These are phyloP conservation scores for Carduelis carduelis DNA, from an alignment of 2,797 vertebrate species.

Conservation along the genomic window DNA sequence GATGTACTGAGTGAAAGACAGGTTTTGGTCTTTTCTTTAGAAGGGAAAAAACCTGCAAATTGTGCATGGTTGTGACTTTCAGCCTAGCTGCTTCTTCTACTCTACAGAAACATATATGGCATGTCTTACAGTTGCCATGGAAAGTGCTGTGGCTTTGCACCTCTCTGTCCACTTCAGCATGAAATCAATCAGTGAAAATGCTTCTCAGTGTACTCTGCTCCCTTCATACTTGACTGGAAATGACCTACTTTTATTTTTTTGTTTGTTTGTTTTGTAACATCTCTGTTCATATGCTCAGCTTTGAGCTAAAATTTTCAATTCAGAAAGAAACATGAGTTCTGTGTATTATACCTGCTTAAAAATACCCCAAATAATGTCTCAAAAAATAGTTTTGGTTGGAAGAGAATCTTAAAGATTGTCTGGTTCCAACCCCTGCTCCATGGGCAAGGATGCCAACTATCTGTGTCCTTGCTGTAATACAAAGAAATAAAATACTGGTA, in stretches of 20 bases:
- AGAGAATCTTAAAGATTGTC: not conserved
- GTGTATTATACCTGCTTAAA: accelerated
- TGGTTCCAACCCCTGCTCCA: not conserved
- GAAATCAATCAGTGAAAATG: not conserved
- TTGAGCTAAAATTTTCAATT: not conserved
- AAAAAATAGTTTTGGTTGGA: not conserved
- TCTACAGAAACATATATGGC: not conserved
- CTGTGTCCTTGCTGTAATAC: not conserved
- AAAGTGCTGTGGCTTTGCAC: not conserved
- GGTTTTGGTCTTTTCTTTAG: not conserved
- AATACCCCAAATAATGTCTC: not conserved
- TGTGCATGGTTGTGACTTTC: not conserved
- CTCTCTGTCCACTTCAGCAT: not conserved
- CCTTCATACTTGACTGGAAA: not conserved
- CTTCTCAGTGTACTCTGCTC: not conserved
- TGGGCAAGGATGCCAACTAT: not conserved
- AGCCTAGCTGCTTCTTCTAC: not conserved
- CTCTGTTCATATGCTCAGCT: not conserved
- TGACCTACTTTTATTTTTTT: not conserved
- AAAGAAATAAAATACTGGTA: not conserved
- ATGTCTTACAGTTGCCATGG: not conserved
- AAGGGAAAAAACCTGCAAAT: accelerated
- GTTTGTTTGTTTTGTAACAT: not conserved
- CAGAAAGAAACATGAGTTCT: not conserved
- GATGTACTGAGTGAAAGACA: not conserved